Evolutionary conservation across 2,797 vertebrate species (phyloP).

Genomic region (Anguilla megastoma): DNA sequence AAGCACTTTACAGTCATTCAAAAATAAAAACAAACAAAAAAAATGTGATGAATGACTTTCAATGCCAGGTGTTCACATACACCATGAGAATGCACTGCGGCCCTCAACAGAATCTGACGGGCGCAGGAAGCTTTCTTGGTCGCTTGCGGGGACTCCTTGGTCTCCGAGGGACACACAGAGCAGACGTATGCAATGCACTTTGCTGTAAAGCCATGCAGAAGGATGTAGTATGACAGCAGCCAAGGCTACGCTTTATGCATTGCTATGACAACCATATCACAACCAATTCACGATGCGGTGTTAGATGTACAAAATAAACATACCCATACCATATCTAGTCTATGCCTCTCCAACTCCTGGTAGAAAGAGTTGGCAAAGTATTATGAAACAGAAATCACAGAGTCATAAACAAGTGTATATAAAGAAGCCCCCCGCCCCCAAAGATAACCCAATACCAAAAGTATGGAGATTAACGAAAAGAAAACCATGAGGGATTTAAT

Average conservation of each 20-base stretch:
- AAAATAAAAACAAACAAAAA: constrained; percentile 27
- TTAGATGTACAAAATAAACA: constrained; percentile 97
- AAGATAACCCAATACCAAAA: constrained; percentile 70
- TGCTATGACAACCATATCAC: constrained; percentile 89
- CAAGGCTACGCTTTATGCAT: constrained; percentile 83
- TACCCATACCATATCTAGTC: constrained; percentile 99
- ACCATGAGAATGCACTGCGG: constrained; percentile 39
- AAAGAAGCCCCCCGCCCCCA: constrained; percentile 59
- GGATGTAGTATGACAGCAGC: constrained; percentile 86
- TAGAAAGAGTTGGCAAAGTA: constrained; percentile 94
- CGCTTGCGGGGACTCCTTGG: constrained; percentile 36
- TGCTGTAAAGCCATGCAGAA: constrained; percentile 91
- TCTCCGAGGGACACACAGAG: constrained; percentile 69
- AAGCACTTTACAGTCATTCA: constrained; percentile 32
- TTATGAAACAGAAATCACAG: constrained; percentile 89
- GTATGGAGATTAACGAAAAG: constrained; percentile 67
- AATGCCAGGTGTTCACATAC: constrained; percentile 28
- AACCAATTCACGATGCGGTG: constrained; percentile 90
- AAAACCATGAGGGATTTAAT: constrained; percentile 40
- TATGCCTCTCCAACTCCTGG: constrained; percentile 99
- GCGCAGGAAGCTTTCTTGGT: constrained; percentile 25
- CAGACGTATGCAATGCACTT: constrained; percentile 84
- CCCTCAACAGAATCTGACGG: constrained; percentile 36
- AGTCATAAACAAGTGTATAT: constrained; percentile 75
- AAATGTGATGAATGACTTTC: constrained; percentile 36